These are phyloP conservation scores for Drosophila pegasa DNA, from an alignment of 2,888 invertebrate species.

Conservation along the genomic window DNA sequence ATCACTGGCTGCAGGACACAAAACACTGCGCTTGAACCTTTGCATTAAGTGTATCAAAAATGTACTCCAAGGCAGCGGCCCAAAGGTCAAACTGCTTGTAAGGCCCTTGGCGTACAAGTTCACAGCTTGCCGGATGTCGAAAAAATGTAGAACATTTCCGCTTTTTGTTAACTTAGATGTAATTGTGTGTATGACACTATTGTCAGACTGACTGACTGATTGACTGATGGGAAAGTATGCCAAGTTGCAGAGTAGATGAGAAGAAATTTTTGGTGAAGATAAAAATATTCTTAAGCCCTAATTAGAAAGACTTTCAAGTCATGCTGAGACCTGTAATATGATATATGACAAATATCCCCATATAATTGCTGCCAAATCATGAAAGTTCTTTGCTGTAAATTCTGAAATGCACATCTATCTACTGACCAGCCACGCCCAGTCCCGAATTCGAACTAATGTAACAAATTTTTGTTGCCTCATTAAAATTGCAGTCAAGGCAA, in stretches of 20 bases:
- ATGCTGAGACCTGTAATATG: background rate
- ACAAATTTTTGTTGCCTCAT: slow-evolving; percentile 68
- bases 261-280: no score
- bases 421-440: slow-evolving; percentile 19
- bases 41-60: slow-evolving; percentile 50
- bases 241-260: background rate
- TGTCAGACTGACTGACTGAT: background rate
- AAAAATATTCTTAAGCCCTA: no score
- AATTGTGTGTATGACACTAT: slow-evolving; percentile 5
- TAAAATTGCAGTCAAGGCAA: slow-evolving; percentile 55
- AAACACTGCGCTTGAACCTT: slow-evolving; percentile 1
- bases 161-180: background rate
- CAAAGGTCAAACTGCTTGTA: slow-evolving; percentile 20
- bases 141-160: background rate
- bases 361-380: background rate
- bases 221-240: background rate
- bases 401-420: slow-evolving; percentile 32
- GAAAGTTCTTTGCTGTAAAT: background rate
- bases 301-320: background rate
- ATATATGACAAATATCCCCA: background rate
- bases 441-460: slow-evolving; percentile 58
- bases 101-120: slow-evolving; percentile 6
- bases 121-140: slow-evolving; percentile 4
- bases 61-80: slow-evolving; percentile 35
- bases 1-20: slow-evolving; percentile 22